A percentile compares a stretch with the other conserved stretches of the same genome.
phyloP scores from a whole-genome alignment of 2,797 vertebrate genomes.

The Picus viridis region DNA sequence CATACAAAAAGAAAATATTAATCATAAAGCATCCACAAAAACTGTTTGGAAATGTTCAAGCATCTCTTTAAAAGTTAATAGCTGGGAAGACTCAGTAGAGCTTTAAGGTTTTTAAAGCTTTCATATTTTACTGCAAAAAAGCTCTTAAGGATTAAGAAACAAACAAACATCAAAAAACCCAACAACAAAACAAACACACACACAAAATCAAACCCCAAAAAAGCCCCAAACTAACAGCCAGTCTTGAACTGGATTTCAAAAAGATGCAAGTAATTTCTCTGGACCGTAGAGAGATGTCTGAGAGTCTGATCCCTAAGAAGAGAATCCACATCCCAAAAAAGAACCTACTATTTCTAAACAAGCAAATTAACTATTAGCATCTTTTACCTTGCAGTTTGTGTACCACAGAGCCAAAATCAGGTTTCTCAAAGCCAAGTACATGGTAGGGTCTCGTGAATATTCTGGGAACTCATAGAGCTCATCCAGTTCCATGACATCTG shows the following conservation, averaged over 20 bases:
- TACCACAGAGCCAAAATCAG: constrained; percentile 95
- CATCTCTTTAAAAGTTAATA: neutral
- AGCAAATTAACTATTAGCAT: neutral
- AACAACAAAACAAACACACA: too few relatives aligned
- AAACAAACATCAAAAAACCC: too few relatives aligned
- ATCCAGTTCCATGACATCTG: constrained; percentile 98
- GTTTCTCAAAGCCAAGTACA: constrained; percentile 96
- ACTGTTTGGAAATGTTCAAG: neutral
- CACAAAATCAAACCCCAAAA: neutral
- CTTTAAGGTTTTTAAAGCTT: neutral
- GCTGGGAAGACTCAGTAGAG: neutral
- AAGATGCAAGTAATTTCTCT: neutral
- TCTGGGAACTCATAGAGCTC: constrained; percentile 99
- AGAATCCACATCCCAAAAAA: neutral
- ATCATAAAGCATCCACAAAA: neutral
- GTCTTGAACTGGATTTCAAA: neutral
- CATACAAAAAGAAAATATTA: neutral
- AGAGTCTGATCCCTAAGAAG: neutral
- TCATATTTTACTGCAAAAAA: neutral
- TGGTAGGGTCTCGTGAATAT: constrained; percentile 96
- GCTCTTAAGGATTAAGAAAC: neutral
- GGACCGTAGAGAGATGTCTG: neutral
- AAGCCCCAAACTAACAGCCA: too few relatives aligned
- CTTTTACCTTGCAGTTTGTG: constrained; percentile 89
- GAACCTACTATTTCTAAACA: neutral